Percentiles rank a stretch among this genome's conserved stretches.
Conservation (phyloP, 2,113 vertebrate species). For the Callopanchax toddi region DNA sequence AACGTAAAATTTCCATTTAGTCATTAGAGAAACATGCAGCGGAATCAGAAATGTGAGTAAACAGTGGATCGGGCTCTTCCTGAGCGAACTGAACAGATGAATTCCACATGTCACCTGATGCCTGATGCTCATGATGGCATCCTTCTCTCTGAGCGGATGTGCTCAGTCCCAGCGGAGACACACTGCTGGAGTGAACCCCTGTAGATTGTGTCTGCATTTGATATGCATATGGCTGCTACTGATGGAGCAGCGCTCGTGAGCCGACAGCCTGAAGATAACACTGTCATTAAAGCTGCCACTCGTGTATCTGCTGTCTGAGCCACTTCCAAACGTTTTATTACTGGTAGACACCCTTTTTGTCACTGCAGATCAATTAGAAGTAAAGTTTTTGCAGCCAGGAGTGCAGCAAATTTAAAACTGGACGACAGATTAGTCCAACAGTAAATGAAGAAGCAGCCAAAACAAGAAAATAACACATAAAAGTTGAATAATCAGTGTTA, state of each 20-base stretch:
- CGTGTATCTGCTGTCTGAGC: constrained; percentile 27
- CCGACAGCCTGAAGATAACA: constrained; percentile 44
- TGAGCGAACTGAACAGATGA: constrained; percentile 5
- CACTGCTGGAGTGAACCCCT: background rate
- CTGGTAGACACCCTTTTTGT: constrained; percentile 19
- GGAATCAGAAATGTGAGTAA: background rate
- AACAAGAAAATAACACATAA: constrained; percentile 5
- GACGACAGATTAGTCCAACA: background rate
- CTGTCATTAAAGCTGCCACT: constrained; percentile 37
- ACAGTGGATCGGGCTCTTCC: background rate
- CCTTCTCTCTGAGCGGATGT: background rate
- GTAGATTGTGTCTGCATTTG: constrained; percentile 14
- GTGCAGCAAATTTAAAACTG: too few species aligned
- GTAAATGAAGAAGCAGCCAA: background rate
- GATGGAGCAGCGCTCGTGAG: constrained; percentile 21
- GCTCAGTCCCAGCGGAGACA: constrained; percentile 10
- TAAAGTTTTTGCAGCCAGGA: too few species aligned
- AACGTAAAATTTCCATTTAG: too few species aligned
- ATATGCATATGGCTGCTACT: constrained; percentile 17
- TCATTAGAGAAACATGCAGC: background rate
- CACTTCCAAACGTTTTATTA: constrained; percentile 7
- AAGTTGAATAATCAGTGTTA: background rate
- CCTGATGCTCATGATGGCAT: constrained; percentile 5
- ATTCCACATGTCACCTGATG: background rate
- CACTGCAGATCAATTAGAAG: background rate